These are phyloP conservation scores for Pollachius pollachius DNA, from an alignment of 2,113 vertebrate genomes.

Conservation along the genomic window DNA sequence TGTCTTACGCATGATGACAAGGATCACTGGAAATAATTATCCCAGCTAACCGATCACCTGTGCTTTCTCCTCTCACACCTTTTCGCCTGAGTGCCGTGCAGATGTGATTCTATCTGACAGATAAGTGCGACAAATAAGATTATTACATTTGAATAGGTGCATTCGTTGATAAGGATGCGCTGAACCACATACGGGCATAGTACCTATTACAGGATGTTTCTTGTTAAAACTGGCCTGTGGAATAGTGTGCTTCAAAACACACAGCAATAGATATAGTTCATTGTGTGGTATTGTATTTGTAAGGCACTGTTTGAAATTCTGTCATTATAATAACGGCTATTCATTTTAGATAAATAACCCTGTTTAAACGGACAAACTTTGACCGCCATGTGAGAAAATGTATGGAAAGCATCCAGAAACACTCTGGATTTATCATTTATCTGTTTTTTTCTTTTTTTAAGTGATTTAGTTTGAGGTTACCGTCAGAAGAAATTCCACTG, in stretches of 20 bases:
- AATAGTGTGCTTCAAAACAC: background rate
- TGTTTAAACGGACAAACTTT: too few species aligned
- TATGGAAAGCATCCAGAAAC: too few species aligned
- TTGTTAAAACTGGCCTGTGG: background rate
- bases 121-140: conserved; percentile 30
- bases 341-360: too few species aligned
- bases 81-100: conserved; percentile 34
- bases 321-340: too few species aligned
- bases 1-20: conserved; percentile 62
- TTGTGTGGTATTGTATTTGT: too few species aligned
- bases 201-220: conserved; percentile 1
- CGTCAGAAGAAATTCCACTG: conserved; percentile 32
- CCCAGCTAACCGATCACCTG: conserved; percentile 44
- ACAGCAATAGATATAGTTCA: too few species aligned
- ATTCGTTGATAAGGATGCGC: conserved; percentile 16
- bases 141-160: background rate
- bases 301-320: too few species aligned
- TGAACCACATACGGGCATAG: conserved; percentile 15
- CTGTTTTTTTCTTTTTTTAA: too few species aligned
- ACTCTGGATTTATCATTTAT: too few species aligned
- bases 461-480: too few species aligned
- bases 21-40: conserved; percentile 76
- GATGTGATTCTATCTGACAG: conserved; percentile 46
- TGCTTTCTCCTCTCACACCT: conserved; percentile 34
- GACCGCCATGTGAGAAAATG: too few species aligned